Evolutionary conservation across 1,140 invertebrate genomes (phyloP), one percentile per base, ranked within the genome.

Genomic region (Drosophila lowei): DNA sequence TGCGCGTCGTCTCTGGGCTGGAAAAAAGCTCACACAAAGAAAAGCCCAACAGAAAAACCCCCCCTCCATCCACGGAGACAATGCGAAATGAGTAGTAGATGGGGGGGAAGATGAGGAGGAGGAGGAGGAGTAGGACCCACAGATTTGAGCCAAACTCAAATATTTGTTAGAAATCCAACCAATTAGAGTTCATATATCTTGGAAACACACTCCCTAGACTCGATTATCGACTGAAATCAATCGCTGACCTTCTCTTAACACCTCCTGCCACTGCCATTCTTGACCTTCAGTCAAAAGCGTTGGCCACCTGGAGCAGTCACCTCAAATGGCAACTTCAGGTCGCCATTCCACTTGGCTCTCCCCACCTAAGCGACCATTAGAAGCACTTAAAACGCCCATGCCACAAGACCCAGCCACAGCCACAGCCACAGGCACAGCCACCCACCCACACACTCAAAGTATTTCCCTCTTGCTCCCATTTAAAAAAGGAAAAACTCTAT

Each of bases 401-500:
- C 38, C 50, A 63, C 58, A 63, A 77, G 63, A 65, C 21, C 43
- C 48, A 55, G 8, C 9, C 42, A 18, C 28, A 48, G 8, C 57
- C 8, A 62, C 38, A 58, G 21, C 50, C 25, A 18, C 18, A 18
- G 18, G 18, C 18, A 50, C 6, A 57, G n/a, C 18, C 13, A 52
- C n/a, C 13, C 21, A 54, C 58, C 47, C 41, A 42, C 44, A 57
- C 50, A 28, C 13, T 16, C 30, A 4, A 25, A 6, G 23, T 30
- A 1, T 2, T 23, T 21, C 11, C 3, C 8, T 28, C 16, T 63
- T 13, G 8, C 9, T 48, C 25, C 3, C 3, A 61, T 55, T 42
- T 23, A 7, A 11, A 47, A 71, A 66, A 52, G 64, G 71, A 83
- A 83, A 70, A 79, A 77, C 70, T 79, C 76, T 74, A 79, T 74